Base-by-base conservation (phyloP, 1,140 invertebrate species). In the Platorchestia sp. region DNA sequence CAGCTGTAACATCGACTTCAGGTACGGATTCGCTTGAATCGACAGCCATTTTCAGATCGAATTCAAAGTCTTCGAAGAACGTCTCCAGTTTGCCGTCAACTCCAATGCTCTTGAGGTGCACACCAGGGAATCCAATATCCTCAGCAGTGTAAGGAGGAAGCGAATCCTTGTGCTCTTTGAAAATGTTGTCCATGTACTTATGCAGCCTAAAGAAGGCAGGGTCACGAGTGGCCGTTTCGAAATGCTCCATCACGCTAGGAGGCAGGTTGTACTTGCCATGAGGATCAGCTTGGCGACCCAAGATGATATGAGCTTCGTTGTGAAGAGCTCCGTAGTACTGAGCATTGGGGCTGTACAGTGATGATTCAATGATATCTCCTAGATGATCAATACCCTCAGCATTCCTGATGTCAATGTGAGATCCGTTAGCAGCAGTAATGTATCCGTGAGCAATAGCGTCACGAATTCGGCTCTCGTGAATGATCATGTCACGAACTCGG, bases 11-110 rank as follows among this genome's bases (percentile, higher is more conserved):
- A 75, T 27, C 45, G 42, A 95, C 95, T 41, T 95, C 95, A 40
- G 86, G 90, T 27, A 95, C 95, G 59, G 96, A 95, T 75, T 96
- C 95, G 43, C 95, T 95, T 40, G 22, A 87, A 44, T 97, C 97
- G 42, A 98, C 95, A 95, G 98, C 98, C 96, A 98, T 98, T 96
- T 97, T 98, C 59, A 98, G 97, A 96, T 98, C 98, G 41, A 98
- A 96, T 98, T 98, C n/a, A n/a, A n/a, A n/a, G n/a, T n/a, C n/a
- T n/a, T n/a, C n/a, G 97, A 98, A 98, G 97, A 98, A 98, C 45
- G 98, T 98, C 41, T 97, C 97, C 19, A 98, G 97, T 95, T 98
- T 59, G 44, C 98, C 97, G 10, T 97, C 97, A 14, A 98, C 98
- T 51, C 97, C 97, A 42, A 98, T 97, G 87, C 97, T 97, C 95